A percentile compares a stretch with the other conserved stretches of the same genome.
phyloP scores from a whole-genome alignment of 2,797 vertebrate genomes.

The Anguilla obscura region DNA sequence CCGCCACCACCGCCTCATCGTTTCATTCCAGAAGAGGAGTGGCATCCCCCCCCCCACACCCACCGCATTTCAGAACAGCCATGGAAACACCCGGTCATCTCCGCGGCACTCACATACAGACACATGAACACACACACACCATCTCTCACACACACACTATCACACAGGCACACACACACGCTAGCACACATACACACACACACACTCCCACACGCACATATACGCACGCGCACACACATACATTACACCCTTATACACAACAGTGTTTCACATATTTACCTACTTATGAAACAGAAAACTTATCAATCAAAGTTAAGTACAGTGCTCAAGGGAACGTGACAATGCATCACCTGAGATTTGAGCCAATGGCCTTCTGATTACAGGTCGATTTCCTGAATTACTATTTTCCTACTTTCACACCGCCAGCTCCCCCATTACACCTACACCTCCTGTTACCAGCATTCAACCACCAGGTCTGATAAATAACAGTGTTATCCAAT shows the following conservation, averaged over 20 bases:
- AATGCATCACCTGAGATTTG: neutral
- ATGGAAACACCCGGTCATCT: constrained; percentile 3
- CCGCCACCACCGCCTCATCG: neutral
- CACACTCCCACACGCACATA: neutral
- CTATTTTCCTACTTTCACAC: neutral
- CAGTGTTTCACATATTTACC: neutral
- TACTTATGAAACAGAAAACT: neutral
- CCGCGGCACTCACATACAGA: neutral
- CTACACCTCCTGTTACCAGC: neutral
- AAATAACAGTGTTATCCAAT: neutral
- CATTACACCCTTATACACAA: neutral
- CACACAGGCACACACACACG: neutral
- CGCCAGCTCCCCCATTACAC: neutral
- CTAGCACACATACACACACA: neutral
- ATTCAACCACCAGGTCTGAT: neutral
- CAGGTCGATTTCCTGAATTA: neutral
- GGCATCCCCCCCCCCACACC: neutral
- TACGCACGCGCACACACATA: neutral
- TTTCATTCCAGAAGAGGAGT: neutral
- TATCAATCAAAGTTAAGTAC: neutral
- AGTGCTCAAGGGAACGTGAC: neutral
- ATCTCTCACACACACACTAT: neutral
- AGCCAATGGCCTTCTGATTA: neutral
- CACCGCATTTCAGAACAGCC: neutral
- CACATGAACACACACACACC: neutral